Conservation (phyloP, 2,113 vertebrate species). For the Neodontobutis hainanensis region DNA sequence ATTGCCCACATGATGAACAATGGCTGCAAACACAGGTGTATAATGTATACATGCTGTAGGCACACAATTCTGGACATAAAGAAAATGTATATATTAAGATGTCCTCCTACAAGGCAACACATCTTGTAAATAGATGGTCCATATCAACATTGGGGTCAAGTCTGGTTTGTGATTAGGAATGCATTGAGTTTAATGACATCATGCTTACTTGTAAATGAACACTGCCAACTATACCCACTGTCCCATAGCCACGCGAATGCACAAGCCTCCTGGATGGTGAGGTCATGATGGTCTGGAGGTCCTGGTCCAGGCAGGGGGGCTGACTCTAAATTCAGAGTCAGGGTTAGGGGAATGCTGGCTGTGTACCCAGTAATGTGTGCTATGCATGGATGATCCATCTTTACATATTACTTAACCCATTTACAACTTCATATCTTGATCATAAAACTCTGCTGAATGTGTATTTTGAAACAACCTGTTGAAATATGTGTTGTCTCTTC, state of each 20-base stretch:
- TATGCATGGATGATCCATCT: constrained; percentile 42
- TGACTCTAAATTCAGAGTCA: constrained; percentile 69
- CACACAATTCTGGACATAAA: constrained; percentile 7
- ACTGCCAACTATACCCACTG: constrained; percentile 36
- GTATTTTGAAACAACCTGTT: constrained; percentile 9
- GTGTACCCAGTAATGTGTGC: constrained; percentile 61
- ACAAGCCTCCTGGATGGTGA: constrained; percentile 72
- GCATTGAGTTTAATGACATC: constrained; percentile 70
- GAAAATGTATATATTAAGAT: background rate
- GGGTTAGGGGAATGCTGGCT: constrained; percentile 57
- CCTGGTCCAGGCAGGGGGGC: constrained; percentile 47
- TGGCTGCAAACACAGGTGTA: constrained; percentile 29
- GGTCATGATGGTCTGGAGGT: constrained; percentile 72
- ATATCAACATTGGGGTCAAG: constrained; percentile 47
- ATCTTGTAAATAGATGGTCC: constrained; percentile 28
- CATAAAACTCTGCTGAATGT: constrained; percentile 11
- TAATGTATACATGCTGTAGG: constrained; percentile 32
- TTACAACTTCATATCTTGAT: background rate
- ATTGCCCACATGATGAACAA: constrained; percentile 60
- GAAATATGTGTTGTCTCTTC: background rate
- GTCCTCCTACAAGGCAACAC: background rate
- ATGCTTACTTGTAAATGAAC: constrained; percentile 71
- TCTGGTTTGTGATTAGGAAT: constrained; percentile 45
- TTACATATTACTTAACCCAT: constrained; percentile 26
- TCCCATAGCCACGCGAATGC: constrained; percentile 58